phyloP scores from a whole-genome alignment of 2,888 invertebrate species.

The Dynastes tityus region DNA sequence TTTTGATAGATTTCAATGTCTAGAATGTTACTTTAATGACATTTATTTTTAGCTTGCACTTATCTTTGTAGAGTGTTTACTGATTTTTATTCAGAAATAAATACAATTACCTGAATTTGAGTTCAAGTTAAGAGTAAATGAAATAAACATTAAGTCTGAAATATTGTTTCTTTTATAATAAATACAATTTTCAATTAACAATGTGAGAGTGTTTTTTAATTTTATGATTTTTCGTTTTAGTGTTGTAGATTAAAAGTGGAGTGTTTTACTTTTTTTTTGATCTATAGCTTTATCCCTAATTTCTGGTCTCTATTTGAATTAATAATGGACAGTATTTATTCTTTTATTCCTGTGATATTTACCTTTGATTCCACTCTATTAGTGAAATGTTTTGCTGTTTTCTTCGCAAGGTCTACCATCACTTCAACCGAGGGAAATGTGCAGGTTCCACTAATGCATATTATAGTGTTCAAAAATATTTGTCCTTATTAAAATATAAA shows the following conservation, averaged over 20 bases:
- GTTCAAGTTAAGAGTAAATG: conserved; percentile 55
- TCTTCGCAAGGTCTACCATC: conserved; percentile 57
- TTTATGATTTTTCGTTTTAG: conserved; percentile 52
- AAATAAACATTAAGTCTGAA: conserved; percentile 61
- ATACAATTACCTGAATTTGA: conserved; percentile 32
- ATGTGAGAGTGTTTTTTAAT: conserved; percentile 58
- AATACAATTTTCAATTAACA: conserved; percentile 59
- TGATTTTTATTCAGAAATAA: conserved; percentile 49
- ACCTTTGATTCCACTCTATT: conserved; percentile 49
- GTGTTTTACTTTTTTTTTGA: conserved; percentile 49
- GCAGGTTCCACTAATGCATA: conserved; percentile 62
- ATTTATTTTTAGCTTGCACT: conserved; percentile 57
- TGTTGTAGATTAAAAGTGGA: conserved; percentile 51
- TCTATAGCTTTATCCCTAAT: conserved; percentile 56
- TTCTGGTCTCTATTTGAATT: conserved; percentile 51
- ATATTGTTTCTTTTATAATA: conserved; percentile 61
- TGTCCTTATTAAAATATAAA: conserved; percentile 45
- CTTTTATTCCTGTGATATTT: conserved; percentile 59
- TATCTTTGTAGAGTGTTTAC: conserved; percentile 50
- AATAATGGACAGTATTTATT: conserved; percentile 58
- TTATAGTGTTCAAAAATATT: conserved; percentile 49
- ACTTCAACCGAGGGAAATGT: conserved; percentile 59
- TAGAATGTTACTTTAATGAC: conserved; percentile 54
- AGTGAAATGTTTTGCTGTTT: conserved; percentile 41
- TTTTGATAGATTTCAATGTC: conserved; percentile 50